Evolutionary conservation across 2,113 vertebrate genomes (phyloP), one percentile per base, ranked within the genome.

Genomic region (Ascaphus truei): DNA sequence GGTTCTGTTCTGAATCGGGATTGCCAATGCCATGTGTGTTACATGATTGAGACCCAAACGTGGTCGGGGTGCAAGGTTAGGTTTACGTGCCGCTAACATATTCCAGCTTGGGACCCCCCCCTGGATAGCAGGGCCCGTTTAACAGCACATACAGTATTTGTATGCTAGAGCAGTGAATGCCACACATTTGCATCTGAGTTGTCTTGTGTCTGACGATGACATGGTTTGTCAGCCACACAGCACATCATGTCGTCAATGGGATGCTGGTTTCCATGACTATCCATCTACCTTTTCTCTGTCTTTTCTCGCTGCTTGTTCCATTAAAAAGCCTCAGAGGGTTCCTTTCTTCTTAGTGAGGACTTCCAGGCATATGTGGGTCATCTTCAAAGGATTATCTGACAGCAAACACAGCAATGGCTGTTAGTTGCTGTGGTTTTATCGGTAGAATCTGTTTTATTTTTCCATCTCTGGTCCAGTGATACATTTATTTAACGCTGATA

Each of bases 251-350:
- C 7, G 43, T 51, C 65, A 62, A 25, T 13, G 39, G 34, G 47
- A 65, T 1, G 0, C 18, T 25, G 18, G 39, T 56, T 71, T 72
- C 77, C 65, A 52, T 47, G 62, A 31, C 27, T 77, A 9, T 73
- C 10, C 59, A 23, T 7, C 22, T 50, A 9, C 3, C 0, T 1
- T 61, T 61, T 12, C 27, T 30, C 9, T 48, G 27, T 25, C 10
- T 15, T 16, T n/a, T n/a, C n/a, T n/a, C 20, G 2, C 27, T 22
- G 11, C 15, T 48, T 48, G 18, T 48, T 15, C 39, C 11, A 62
- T 30, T 18, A 33, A 47, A 45, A 12, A 11, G 12, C n/a, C 23
- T 62, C 37, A 31, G 23, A 29, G 60, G 2, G 12, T 22, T 62
- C 26, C 36, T 45, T 62, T 62, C 59, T 16, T 18, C 22, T 20